These are phyloP conservation scores for Grammomys surdaster DNA, from an alignment of 2,113 vertebrate species.

Conservation along the genomic window DNA sequence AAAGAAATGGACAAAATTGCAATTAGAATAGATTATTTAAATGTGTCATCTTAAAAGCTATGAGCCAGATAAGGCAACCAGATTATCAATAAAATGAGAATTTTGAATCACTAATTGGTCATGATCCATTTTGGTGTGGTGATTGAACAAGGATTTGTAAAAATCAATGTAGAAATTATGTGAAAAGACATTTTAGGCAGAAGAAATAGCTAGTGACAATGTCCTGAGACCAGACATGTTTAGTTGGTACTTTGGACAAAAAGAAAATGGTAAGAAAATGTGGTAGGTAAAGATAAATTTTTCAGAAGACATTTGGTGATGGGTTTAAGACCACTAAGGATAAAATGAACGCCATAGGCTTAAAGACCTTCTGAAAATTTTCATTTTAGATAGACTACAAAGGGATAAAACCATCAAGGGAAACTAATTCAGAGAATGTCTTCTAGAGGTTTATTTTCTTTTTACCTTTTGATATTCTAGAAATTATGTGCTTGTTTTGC, in stretches of 20 bases:
- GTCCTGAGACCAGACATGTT: not conserved
- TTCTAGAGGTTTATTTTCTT: not conserved
- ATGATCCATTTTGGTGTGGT: not conserved
- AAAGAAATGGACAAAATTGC: not conserved
- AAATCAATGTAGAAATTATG: not conserved
- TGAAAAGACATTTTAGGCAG: not conserved
- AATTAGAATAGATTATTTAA: not conserved
- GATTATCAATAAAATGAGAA: not conserved
- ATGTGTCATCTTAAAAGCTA: not conserved
- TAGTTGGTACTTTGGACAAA: not conserved
- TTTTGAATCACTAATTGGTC: not conserved
- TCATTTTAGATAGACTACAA: not conserved
- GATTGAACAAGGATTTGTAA: not conserved
- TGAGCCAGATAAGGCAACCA: not conserved
- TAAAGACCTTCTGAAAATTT: not conserved
- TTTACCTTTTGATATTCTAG: not conserved
- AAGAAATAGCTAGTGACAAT: not conserved
- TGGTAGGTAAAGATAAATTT: no score
- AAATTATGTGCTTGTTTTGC: not conserved
- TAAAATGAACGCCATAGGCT: not conserved
- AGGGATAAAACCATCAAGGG: not conserved
- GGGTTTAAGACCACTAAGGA: not conserved
- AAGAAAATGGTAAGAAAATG: not conserved
- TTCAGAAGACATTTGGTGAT: not conserved
- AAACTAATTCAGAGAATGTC: not conserved